Evolutionary conservation across 2,797 vertebrate genomes (phyloP), one percentile per base, ranked within the genome.

Genomic region (Mycteria americana): DNA sequence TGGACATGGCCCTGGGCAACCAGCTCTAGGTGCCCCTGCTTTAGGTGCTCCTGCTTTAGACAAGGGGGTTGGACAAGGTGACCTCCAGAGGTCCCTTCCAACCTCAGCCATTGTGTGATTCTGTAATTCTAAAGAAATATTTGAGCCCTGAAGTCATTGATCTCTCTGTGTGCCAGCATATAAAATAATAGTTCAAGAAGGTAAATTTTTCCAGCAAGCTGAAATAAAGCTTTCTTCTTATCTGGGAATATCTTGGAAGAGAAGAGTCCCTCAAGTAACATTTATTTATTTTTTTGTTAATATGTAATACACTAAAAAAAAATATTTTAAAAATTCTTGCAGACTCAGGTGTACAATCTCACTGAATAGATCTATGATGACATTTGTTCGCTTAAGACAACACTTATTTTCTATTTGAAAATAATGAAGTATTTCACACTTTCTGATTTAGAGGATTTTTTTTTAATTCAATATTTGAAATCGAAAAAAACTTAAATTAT

Each of bases 401-500:
- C 3, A 5, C 3, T 56, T 69, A 54, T 86, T 68, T 80, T 46
- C 9, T 46, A 33, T 39, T 11, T 31, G 8, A 89, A 80, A 64
- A 68, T 48, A 60, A 56, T 25, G 2, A 82, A 54, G 15, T 7
- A 53, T 53, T 70, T 85, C 13, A 69, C n/a, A 22, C 11, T 60
- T 72, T 17, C 12, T 53, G 4, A 69, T 54, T 65, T 68, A 84
- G 24, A 54, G 10, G 8, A 0, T 1, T 28, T 45, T 56, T 31
- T 13, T 35, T 62, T 18, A 43, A 22, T 82, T 75, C 10, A 33
- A 8, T 10, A 33, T 33, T 51, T 62, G 18, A 91, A 85, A 62
- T 75, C 0, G 1, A 37, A 69, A 69, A 70, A 21, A 6, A 0
- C 0, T 4, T 43, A 15, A 78, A 64, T 33, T 0, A 39, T 78